Evolutionary conservation across 2,797 vertebrate species (phyloP), one percentile per base, ranked within the genome.

Genomic region (Lepus townsendii): DNA sequence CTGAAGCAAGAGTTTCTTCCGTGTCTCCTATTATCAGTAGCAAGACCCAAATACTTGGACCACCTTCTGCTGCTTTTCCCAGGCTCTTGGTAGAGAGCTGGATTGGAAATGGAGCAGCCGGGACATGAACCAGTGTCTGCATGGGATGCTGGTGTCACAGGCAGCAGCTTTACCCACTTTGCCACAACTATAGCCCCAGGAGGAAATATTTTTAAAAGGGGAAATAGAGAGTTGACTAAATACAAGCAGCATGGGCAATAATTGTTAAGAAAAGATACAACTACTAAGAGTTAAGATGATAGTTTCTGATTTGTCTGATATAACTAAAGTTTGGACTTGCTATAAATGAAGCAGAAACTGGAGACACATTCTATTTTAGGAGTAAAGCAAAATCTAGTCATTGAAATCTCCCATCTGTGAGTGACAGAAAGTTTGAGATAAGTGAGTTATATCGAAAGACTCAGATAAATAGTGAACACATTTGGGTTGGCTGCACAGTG

Each of bases 261-360:
- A 91, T 98, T 95, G 79, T 99, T 95, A 97, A 94, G 98, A 99
- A 96, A 98, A 98, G 47, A 98, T 99, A 12, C 95, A 97, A 13
- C 98, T 98, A 90, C 91, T 98, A 98, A 83, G 98, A 99, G 77
- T 95, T 99, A 86, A 98, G 98, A 22, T 96, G 60, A 99, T 97
- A 62, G 17, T 98, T 86, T 96, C 98, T 12, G 98, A 99, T 95
- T 98, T 99, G 1, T 98, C 98, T 20, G 98, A 99, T 79, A 96
- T 99, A 99, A 96, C 97, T 99, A 11, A 99, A 99, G 97, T 98
- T 99, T 95, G 99, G 99, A 97, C 97, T 99, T 86, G 98, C 99
- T 32, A 97, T 99, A 78, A 99, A 99, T 97, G 99, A 99, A 96
- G 98, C 99, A 2, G 99, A 99, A 98, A 98, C 97, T 2, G 99